Percentiles rank a stretch among this genome's conserved stretches.
Evolutionary conservation across 2,888 invertebrate genomes (phyloP).

Genomic region (Chrysolina oricalcia): DNA sequence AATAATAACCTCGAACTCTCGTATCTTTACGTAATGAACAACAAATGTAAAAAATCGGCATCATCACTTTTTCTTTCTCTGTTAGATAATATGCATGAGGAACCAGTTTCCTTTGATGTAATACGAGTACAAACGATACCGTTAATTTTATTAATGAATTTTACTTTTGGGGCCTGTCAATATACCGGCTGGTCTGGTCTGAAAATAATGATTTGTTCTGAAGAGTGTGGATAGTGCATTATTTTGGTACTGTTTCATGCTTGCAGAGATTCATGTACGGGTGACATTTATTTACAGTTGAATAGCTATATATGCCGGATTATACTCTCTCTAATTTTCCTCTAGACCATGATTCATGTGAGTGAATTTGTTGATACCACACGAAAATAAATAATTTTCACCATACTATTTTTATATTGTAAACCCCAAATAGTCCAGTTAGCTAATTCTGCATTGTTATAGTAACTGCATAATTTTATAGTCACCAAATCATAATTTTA

Average conservation of each 20-base stretch:
- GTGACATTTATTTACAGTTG: not conserved
- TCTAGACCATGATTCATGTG: not conserved
- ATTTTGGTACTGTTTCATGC: not conserved
- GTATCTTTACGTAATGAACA: slow-evolving; percentile 26
- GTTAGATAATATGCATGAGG: slow-evolving; percentile 45
- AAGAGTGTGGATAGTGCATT: not conserved
- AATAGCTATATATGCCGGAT: not conserved
- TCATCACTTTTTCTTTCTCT: slow-evolving; percentile 52
- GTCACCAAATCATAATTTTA: no score
- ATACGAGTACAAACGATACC: slow-evolving; percentile 38
- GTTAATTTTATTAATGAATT: slow-evolving; percentile 67
- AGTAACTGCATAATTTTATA: no score
- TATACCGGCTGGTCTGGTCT: not conserved
- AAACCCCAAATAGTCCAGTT: no score
- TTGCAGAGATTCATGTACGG: not conserved
- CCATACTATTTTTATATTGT: no score
- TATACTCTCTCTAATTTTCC: not conserved
- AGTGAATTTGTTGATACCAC: not conserved
- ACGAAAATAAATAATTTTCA: no score
- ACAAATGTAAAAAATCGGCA: slow-evolving; percentile 27
- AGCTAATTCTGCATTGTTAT: no score
- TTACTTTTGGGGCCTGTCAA: not conserved
- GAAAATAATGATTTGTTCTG: not conserved
- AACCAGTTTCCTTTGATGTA: slow-evolving; percentile 44
- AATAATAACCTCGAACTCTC: not conserved